Evolutionary conservation across 1,140 invertebrate species (phyloP), one percentile per base, ranked within the genome.

Genomic region (Brachionus asplanchnoidis): DNA sequence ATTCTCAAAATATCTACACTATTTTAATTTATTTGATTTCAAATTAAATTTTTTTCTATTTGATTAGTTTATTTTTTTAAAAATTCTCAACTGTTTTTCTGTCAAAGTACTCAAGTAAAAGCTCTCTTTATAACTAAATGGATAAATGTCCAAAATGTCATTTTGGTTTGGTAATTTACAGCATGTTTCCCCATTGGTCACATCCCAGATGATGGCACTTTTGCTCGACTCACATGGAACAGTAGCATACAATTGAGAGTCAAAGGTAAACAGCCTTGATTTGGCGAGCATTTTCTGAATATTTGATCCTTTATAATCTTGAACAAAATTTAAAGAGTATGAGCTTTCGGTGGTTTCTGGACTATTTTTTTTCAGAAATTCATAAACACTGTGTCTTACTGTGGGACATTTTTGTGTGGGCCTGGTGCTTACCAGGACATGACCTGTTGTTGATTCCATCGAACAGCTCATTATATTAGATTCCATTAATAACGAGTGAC

Each of bases 141-240:
- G 89, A 86, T 92, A 92, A 1, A 93, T 90, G 86, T 94, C 93
- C 46, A 94, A 88, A 11, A 93, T 90, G 0, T 92, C 90, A 78
- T 93, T 93, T 14, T 91, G 89, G 1, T 92, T 90, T 0, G 91
- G 90, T 66, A 94, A 85, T 1, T 89, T 91, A 77, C 92, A 90
- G 50, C 92, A 87, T 8, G 92, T 89, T 79, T 92, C 89, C 0
- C 92, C 91, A 2, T 90, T 92, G 3, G 92, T 90, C 42, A 93
- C 87, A 87, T 93, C 93, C 91, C 94, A 94, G 1, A 95, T 87
- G 36, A 87, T 85, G 1, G 87, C 84, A 44, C 56, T 68, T 12
- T 65, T 28, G 14, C 9, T 70, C 14, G 32, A 50, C 26, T 84
- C 20, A 23, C 28, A 60, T 7, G 79, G 17, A 9, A 75, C 40